A percentile compares a stretch with the other conserved stretches of the same genome.
These are phyloP conservation scores for Drosophila aff. DNA, from an alignment of 1,140 invertebrate genomes.

Conservation along the genomic window DNA sequence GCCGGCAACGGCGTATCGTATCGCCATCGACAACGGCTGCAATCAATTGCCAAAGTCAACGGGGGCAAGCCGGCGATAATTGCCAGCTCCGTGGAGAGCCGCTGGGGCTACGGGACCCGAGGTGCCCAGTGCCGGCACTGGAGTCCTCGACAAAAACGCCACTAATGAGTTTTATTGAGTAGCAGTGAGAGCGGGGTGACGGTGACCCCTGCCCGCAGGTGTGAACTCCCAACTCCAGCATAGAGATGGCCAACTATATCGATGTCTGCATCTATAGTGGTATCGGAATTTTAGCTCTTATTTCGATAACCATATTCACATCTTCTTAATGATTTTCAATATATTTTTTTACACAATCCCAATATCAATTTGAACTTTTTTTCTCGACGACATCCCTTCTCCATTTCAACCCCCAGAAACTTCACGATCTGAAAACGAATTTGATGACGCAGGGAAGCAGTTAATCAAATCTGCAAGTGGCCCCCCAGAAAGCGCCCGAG, in stretches of 20 bases:
- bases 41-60: constrained; percentile 83
- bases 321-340: not conserved
- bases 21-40: constrained; percentile 66
- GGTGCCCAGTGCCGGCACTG: not conserved
- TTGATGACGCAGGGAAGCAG: constrained; percentile 83
- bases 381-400: not conserved
- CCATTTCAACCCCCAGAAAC: not conserved
- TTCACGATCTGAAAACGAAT: constrained; percentile 60
- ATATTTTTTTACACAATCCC: not conserved
- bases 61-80: constrained; percentile 75
- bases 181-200: constrained; percentile 40
- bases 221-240: not conserved
- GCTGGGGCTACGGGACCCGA: constrained; percentile 7
- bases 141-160: constrained; percentile 70
- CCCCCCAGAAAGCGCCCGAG: constrained; percentile 37
- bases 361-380: not conserved
- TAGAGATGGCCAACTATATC: not conserved
- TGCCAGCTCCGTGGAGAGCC: constrained; percentile 58
- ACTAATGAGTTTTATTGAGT: constrained; percentile 84
- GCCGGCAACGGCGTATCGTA: constrained; percentile 25
- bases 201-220: constrained; percentile 8
- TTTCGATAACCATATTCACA: too few species aligned
- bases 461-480: constrained; percentile 81
- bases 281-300: not conserved
- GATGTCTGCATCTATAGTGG: not conserved